Base-by-base conservation (phyloP, 2,113 vertebrate species). In the Xiphophorus maculatus region DNA sequence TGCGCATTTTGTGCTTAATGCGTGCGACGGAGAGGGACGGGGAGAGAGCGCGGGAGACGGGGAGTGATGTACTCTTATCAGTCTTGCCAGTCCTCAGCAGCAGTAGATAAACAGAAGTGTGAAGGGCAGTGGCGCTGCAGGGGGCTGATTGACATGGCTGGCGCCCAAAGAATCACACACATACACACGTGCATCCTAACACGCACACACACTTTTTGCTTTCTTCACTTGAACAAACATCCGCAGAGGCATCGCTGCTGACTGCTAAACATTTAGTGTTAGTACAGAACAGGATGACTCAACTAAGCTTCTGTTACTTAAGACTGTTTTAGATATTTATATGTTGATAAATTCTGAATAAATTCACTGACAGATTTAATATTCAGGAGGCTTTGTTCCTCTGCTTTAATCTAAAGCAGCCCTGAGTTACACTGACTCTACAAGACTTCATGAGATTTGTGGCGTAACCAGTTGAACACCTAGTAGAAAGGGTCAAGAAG, bases 81-180 rank as follows among this genome's bases (percentile, higher is more conserved):
- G 89, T 89, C 90, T 88, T 88, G 68, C 86, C 92, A 94, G 93
- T 93, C 87, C 90, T 92, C 92, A 90, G 89, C 90, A 91, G 90
- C 89, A 88, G 90, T 85, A 91, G 92, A 94, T 93, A 92, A 92
- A 93, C 92, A 93, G 89, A 90, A 93, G 90, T 92, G 90, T 93
- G 92, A 92, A 93, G 93, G 92, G 92, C 93, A 93, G 91, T 87
- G 77, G 91, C 91, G 77, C 92, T 89, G 91, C 91, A 86, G 91
- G 92, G 91, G 88, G 87, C 90, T 94, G 92, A 93, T 93, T 92
- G 91, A 93, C 93, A 94, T 93, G 93, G 91, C 91, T 88, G 86
- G 79, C 73, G 72, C 90, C 91, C 90, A 93, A 92, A 90, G 84
- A 91, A 88, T 81, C 82, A 84, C 74, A 80, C 74, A 82, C 74